Percentiles rank a stretch among this genome's conserved stretches.
Conservation (phyloP, 2,113 vertebrate species). For the Sorex fumeus region DNA sequence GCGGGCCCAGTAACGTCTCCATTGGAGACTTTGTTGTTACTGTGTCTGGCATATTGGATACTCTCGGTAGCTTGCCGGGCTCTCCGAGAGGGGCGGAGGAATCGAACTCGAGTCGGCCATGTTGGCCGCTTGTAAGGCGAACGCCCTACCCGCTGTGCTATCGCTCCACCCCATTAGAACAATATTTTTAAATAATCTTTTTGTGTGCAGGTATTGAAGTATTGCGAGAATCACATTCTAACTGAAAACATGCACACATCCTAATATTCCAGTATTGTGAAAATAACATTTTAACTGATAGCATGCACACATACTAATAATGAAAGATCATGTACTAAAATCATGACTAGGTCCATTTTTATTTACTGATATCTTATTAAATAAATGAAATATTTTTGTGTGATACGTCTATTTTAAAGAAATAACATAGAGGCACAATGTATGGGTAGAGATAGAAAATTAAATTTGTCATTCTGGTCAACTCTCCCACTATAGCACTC, state of each 20-base stretch:
- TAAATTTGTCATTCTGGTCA: neutral
- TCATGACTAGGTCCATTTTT: neutral
- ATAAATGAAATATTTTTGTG: neutral
- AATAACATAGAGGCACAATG: neutral
- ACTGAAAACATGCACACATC: neutral
- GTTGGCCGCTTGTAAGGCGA: too few relatives aligned
- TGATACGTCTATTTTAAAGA: neutral
- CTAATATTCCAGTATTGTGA: neutral
- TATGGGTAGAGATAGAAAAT: neutral
- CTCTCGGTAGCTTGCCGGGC: too few relatives aligned
- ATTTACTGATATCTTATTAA: neutral
- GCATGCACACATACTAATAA: neutral
- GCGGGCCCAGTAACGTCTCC: too few relatives aligned
- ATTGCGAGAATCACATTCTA: neutral
- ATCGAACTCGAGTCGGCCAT: too few relatives aligned
- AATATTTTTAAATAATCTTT: neutral
- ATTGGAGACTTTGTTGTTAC: too few relatives aligned
- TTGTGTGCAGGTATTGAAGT: neutral
- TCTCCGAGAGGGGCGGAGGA: too few relatives aligned
- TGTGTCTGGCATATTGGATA: too few relatives aligned
- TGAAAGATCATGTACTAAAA: neutral
- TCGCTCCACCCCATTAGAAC: too few relatives aligned
- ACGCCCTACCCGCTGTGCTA: too few relatives aligned
- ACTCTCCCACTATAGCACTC: too few relatives aligned
- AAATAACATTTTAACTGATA: neutral